Evolutionary conservation across 2,888 invertebrate genomes (phyloP).

Genomic region (Caenorhabditis japonica): DNA sequence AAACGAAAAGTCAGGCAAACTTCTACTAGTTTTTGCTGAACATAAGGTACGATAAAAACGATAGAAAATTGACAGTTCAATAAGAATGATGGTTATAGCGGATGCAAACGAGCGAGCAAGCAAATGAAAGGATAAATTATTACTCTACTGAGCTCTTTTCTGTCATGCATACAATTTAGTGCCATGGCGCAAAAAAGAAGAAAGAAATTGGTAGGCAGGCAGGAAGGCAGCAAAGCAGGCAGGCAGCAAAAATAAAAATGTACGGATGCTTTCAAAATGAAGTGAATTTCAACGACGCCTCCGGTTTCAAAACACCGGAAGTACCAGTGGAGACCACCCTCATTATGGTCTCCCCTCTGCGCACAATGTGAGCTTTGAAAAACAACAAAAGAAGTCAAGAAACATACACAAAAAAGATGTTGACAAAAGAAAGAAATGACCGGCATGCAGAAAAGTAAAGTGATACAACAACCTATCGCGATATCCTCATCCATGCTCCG

Average conservation of each 20-base stretch:
- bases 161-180: conserved; percentile 45
- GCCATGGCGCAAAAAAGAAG: no score
- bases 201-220: no score
- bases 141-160: conserved; percentile 4
- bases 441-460: conserved; percentile 24
- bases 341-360: conserved; percentile 23
- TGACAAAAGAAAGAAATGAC: conserved; percentile 15
- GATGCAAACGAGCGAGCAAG: conserved; percentile 18
- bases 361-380: conserved; percentile 10
- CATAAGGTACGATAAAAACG: conserved; percentile 18
- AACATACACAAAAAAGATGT: neutral
- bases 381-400: conserved; percentile 7
- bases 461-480: conserved; percentile 40
- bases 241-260: conserved; percentile 27
- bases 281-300: conserved; percentile 43
- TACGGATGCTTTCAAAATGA: conserved; percentile 48
- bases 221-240: conserved; percentile 2
- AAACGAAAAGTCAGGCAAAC: conserved; percentile 8
- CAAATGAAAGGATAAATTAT: conserved; percentile 9
- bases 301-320: conserved; percentile 54
- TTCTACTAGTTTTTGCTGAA: conserved; percentile 38
- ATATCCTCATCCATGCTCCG: conserved; percentile 26
- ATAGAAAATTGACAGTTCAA: conserved; percentile 3
- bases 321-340: conserved; percentile 30
- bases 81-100: neutral